These are phyloP conservation scores for Zeuzera pyrina DNA, from an alignment of 2,888 invertebrate species.

Conservation along the genomic window DNA sequence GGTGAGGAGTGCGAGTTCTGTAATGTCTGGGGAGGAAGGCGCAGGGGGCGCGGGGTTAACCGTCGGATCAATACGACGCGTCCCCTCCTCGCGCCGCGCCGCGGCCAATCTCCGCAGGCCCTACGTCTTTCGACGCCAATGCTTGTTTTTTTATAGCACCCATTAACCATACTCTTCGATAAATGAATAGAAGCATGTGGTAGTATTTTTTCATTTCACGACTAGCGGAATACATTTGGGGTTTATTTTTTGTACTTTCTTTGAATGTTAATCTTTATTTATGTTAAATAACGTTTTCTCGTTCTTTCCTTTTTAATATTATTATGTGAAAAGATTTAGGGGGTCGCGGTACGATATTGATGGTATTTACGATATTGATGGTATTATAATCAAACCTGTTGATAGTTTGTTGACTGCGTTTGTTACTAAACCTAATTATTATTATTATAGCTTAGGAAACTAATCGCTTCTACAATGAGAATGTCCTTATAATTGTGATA, in stretches of 20 bases:
- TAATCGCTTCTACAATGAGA: no score
- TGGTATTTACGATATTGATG: no score
- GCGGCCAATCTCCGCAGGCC: constrained; percentile 62
- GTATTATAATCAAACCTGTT: no score
- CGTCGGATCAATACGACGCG: constrained; percentile 57
- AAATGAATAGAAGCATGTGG: constrained; percentile 66
- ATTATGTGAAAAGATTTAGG: no score
- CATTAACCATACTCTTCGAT: constrained; percentile 63
- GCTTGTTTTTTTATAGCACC: constrained; percentile 66
- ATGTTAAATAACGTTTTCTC: no score
- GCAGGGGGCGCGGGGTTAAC: constrained; percentile 25
- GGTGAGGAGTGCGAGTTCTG: constrained; percentile 40
- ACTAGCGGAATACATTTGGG: constrained; percentile 23
- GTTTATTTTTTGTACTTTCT: constrained; percentile 16
- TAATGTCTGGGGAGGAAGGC: constrained; percentile 45
- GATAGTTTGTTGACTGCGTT: no score
- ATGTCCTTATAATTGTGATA: no score
- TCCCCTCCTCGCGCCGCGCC: constrained; percentile 43
- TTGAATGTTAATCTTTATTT: no score
- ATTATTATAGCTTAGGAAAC: no score
- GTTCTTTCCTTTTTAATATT: no score
- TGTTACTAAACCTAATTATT: no score
- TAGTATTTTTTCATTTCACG: constrained; percentile 26
- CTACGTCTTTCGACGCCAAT: constrained; percentile 68
- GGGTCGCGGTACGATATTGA: no score